Conservation (phyloP, 37 sponge, comb jelly and placozoan genomes). For the Oopsacas minuta region DNA sequence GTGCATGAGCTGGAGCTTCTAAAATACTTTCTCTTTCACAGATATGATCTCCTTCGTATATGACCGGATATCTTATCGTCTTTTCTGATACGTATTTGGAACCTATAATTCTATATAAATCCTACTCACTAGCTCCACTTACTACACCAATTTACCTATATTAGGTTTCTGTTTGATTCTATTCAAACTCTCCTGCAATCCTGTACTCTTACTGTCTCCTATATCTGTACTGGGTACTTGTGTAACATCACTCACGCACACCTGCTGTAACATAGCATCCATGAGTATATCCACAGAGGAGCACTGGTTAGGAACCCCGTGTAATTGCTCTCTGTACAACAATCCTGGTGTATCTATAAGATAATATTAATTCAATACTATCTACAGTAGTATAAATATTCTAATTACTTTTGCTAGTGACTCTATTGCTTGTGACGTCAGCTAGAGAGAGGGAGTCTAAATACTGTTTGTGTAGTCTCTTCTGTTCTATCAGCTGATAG, state of each 20-base stretch:
- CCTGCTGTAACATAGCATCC: constrained; percentile 3
- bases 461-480: constrained; percentile 11
- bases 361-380: neutral
- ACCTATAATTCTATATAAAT: neutral
- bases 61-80: neutral
- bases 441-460: neutral
- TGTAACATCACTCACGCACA: neutral
- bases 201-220: neutral
- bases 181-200: neutral
- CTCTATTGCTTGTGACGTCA: neutral
- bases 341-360: neutral
- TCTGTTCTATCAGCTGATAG: neutral
- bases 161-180: neutral
- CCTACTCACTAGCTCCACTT: no score
- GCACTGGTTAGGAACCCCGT: neutral
- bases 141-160: no score
- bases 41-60: neutral
- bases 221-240: neutral
- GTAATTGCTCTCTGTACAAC: neutral
- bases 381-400: neutral
- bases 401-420: neutral
- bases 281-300: neutral
- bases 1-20: neutral
- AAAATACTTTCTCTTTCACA: neutral
- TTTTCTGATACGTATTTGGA: neutral